Evolutionary conservation across 2,888 invertebrate species (phyloP), one percentile per base, ranked within the genome.

Genomic region (Cacoxenus indagator): DNA sequence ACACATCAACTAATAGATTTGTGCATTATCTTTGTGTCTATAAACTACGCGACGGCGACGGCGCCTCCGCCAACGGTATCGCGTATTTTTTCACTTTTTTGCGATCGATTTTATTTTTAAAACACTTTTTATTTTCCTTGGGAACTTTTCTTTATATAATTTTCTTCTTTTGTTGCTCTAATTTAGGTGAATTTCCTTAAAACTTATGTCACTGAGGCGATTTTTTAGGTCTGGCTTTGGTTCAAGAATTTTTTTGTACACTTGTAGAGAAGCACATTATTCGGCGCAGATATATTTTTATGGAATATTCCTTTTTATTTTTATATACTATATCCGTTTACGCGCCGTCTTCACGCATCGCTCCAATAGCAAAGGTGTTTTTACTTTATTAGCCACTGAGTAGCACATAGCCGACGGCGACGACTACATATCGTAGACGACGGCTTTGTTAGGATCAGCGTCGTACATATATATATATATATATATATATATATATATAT

Each of bases 91-190:
- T 62, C 26, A 4, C 5, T 19, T 31, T 64, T 64, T 64, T 51
- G 64, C 46, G 51, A 48, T 64, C 29, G 51, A 64, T 67, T 67
- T 67, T 67, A 67, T 67, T 67, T 67, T 67, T 67, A 67, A 67
- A 67, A 67, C 66, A 67, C 66, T 59, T 31, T 59, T 37, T 31
- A 46, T 45, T 43, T 45, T 45, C 8, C 5, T 61, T 43, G 17
- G 14, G 19, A 43, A 29, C 11, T 46, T 55, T 59, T 46, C 43
- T 48, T 67, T 67, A 19, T 57, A 48, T 57, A 62, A 62, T 67
- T 67, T 31, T 67, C 17, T 48, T 65, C 24, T 31, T 48, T 59
- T 59, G 46, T 59, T 64, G 62, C 24, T 59, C n/a, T 9, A 26
- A 55, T 55, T 22, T 5, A 55, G 22, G 19, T 6, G 22, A 26